Percentiles rank a stretch among this genome's conserved stretches.
Conservation (phyloP, 2,797 vertebrate genomes). For the Dromococcyx pavoninus region DNA sequence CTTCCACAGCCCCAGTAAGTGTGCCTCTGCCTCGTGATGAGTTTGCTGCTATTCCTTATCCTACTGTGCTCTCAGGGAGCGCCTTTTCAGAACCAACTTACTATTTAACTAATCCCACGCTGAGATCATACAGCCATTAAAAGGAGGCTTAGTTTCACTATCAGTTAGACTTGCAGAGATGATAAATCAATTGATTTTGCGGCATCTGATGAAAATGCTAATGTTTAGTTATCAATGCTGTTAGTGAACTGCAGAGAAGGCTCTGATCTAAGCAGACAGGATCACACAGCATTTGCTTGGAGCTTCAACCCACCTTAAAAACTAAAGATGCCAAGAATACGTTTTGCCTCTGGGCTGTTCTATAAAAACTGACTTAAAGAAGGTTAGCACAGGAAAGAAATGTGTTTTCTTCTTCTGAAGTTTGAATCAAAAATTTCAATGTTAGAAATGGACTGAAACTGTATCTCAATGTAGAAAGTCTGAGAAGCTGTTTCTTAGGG, state of each 20-base stretch:
- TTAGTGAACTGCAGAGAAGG: background rate
- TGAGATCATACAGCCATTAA: background rate
- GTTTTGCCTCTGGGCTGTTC: background rate
- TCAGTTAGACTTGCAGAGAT: background rate
- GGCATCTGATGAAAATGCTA: background rate
- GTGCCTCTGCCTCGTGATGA: background rate
- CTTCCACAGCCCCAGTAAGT: background rate
- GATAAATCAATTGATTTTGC: background rate
- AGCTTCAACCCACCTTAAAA: background rate
- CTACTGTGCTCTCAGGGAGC: background rate
- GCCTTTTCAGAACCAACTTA: background rate
- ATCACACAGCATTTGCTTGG: background rate
- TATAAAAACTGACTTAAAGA: background rate
- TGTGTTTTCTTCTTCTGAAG: background rate
- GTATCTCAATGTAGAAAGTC: background rate
- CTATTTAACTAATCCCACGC: background rate
- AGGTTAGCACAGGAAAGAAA: background rate
- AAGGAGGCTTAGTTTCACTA: background rate
- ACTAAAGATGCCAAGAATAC: background rate
- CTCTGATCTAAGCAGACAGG: background rate
- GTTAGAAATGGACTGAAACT: background rate
- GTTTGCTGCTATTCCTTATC: background rate
- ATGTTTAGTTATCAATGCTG: background rate
- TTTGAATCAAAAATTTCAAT: background rate
- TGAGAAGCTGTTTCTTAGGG: background rate